Evolutionary conservation across 2,888 invertebrate species (phyloP).

Genomic region (Calliphora vomitoria): DNA sequence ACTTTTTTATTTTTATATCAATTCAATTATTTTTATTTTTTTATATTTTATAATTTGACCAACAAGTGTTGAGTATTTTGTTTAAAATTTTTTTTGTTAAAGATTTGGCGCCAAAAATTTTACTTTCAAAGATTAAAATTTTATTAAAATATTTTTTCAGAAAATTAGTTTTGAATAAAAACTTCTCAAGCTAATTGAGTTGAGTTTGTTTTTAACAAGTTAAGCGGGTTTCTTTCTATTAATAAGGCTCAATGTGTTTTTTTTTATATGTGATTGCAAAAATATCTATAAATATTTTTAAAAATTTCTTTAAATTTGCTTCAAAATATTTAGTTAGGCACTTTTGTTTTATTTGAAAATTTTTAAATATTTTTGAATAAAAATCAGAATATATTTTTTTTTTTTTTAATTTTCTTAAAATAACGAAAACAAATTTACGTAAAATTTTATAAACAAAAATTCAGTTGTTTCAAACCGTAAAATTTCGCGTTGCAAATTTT

Average conservation of each 20-base stretch:
- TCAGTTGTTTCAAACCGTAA: conserved; percentile 45
- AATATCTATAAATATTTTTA: neutral
- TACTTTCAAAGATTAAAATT: neutral
- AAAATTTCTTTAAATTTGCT: neutral
- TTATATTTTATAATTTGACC: conserved; percentile 1
- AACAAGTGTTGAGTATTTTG: conserved; percentile 14
- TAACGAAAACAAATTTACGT: conserved; percentile 52
- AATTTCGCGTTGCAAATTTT: conserved; percentile 60
- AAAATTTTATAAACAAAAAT: conserved; percentile 55
- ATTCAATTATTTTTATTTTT: neutral
- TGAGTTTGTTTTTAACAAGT: conserved; percentile 22
- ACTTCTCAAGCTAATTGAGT: neutral
- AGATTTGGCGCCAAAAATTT: conserved; percentile 55
- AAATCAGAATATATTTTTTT: conserved; percentile 6
- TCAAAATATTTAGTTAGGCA: conserved; percentile 58
- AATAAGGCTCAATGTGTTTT: conserved; percentile 40
- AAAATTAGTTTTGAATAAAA: neutral
- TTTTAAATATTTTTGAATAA: neutral
- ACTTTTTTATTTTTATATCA: conserved; percentile 8
- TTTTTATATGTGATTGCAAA: conserved; percentile 26
- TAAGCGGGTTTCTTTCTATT: neutral
- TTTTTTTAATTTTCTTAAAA: neutral
- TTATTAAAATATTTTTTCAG: neutral
- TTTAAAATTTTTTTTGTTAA: conserved; percentile 12
- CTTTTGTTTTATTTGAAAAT: conserved; percentile 54